Percentiles rank a stretch among this genome's conserved stretches.
Conservation (phyloP, 1,140 invertebrate genomes). For the Yoshiicerus persimilis region DNA sequence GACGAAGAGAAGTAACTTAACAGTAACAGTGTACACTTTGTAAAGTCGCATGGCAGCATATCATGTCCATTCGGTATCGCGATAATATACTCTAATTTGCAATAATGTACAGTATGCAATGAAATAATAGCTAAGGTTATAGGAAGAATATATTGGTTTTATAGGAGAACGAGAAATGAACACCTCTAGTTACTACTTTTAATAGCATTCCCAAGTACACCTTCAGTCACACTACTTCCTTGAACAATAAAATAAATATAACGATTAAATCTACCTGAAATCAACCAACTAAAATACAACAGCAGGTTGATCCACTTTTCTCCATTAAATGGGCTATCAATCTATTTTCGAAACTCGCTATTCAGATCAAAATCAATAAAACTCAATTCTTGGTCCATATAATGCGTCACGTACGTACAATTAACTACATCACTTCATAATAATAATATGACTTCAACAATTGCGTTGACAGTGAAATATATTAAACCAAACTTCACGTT, state of each 20-base stretch:
- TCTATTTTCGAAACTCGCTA: neutral
- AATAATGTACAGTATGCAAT: neutral
- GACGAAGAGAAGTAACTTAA: neutral
- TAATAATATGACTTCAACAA: too few relatives aligned
- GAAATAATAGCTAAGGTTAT: neutral
- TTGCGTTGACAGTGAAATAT: too few relatives aligned
- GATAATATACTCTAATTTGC: neutral
- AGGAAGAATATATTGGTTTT: neutral
- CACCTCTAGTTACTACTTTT: neutral
- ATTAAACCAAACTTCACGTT: too few relatives aligned
- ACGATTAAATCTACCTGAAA: neutral
- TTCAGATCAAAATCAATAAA: neutral
- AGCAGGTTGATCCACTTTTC: neutral
- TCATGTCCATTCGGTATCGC: neutral
- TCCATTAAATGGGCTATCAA: neutral
- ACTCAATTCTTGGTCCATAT: too few relatives aligned
- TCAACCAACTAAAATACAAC: neutral
- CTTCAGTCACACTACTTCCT: neutral
- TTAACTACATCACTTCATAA: too few relatives aligned
- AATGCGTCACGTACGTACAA: neutral
- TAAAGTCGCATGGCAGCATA: neutral
- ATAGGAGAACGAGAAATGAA: neutral
- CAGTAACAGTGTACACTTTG: neutral
- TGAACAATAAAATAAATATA: neutral
- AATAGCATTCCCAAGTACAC: neutral